phyloP scores from a whole-genome alignment of 1,140 invertebrate species.

The Megathymus violae region DNA sequence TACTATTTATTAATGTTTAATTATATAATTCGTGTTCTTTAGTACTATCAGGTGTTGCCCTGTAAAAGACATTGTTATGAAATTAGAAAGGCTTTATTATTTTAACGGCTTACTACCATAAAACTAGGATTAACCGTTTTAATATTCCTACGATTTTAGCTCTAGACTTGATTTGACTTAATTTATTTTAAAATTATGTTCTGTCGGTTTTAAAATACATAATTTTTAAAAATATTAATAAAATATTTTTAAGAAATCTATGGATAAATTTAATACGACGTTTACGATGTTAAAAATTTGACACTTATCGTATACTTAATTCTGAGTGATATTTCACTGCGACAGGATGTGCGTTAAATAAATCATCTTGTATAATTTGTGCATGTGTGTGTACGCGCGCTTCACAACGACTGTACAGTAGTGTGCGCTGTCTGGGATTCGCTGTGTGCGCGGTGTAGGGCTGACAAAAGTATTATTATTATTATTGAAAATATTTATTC shows the following conservation, averaged over 20 bases:
- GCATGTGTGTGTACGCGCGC: neutral
- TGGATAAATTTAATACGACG: neutral
- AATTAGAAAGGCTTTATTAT: too few relatives aligned
- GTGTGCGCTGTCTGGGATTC: constrained; percentile 6
- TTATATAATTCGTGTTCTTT: too few relatives aligned
- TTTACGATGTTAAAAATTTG: neutral
- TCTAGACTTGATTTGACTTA: too few relatives aligned
- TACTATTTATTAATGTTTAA: too few relatives aligned
- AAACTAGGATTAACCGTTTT: too few relatives aligned
- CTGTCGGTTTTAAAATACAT: too few relatives aligned
- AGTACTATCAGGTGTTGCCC: too few relatives aligned
- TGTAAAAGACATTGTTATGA: too few relatives aligned
- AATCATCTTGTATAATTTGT: constrained; percentile 4
- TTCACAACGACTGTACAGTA: neutral
- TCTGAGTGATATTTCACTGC: constrained; percentile 1
- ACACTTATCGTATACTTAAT: neutral
- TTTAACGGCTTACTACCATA: too few relatives aligned
- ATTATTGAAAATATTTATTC: neutral
- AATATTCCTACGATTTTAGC: too few relatives aligned
- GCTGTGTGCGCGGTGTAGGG: neutral
- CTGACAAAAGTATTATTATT: constrained; percentile 7
- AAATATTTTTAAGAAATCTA: neutral
- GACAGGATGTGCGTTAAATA: constrained; percentile 8
- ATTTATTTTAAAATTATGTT: too few relatives aligned
- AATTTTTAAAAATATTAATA: neutral